Percentiles rank a stretch among this genome's conserved stretches.
Evolutionary conservation across 1,140 invertebrate genomes (phyloP).

Genomic region (Leptopilina clavipes): DNA sequence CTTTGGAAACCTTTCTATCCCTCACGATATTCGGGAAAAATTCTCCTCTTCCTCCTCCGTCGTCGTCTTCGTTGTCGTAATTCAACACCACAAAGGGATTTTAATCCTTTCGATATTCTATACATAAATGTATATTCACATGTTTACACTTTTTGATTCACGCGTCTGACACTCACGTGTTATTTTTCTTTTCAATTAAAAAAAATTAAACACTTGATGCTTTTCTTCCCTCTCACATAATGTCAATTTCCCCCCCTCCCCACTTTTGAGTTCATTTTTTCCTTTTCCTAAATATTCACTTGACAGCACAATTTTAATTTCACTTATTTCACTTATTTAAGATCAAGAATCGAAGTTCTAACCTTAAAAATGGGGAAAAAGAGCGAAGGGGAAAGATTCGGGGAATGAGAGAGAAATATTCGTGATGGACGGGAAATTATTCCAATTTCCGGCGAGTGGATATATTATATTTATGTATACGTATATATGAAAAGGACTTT

Average conservation of each 20-base stretch:
- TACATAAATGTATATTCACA: neutral
- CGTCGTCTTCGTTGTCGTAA: neutral
- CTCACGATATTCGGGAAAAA: no score
- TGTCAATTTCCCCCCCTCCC: no score
- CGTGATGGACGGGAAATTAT: no score
- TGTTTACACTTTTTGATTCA: neutral
- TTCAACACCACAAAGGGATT: conserved; percentile 10
- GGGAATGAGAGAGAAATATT: no score
- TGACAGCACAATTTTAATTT: no score
- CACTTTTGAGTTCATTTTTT: no score
- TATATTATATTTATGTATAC: neutral
- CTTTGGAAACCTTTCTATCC: neutral
- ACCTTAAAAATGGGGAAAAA: conserved; percentile 10
- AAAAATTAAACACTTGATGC: neutral
- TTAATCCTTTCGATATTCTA: neutral
- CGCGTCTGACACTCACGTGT: neutral
- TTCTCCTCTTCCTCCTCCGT: no score
- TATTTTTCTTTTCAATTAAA: neutral
- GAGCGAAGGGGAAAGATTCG: neutral
- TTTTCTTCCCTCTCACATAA: no score
- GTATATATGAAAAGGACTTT: neutral
- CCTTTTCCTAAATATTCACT: no score
- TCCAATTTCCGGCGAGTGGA: neutral
- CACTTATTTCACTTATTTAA: no score
- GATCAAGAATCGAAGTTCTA: conserved; percentile 8